Conservation (phyloP, 2,113 vertebrate species). For the Vulpes lagopus region DNA sequence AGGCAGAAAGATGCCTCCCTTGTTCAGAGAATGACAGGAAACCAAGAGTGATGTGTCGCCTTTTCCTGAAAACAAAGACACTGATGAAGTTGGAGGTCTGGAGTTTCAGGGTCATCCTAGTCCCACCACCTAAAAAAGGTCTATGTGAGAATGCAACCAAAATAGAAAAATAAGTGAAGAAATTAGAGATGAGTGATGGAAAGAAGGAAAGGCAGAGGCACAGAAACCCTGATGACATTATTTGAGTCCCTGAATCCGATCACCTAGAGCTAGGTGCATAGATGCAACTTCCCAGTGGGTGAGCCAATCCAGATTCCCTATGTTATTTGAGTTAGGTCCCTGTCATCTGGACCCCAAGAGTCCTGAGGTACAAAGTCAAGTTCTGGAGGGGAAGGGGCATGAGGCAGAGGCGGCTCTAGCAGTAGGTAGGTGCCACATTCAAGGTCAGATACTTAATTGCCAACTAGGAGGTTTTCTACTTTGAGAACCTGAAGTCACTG, state of each 20-base stretch:
- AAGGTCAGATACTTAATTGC: background rate
- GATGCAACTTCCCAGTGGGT: fast-evolving
- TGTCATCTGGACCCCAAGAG: background rate
- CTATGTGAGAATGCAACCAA: background rate
- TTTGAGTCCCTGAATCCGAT: background rate
- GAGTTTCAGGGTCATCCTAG: background rate
- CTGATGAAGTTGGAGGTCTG: background rate
- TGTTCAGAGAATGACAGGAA: fast-evolving
- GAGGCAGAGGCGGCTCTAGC: background rate
- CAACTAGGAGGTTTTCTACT: background rate
- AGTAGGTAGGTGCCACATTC: background rate
- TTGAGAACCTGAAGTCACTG: background rate
- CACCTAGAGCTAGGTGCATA: no score
- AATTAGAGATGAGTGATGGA: background rate
- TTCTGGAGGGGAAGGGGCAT: background rate
- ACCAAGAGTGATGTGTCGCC: background rate
- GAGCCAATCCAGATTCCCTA: background rate
- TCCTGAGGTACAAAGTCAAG: background rate
- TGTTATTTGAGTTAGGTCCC: background rate
- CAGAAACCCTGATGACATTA: background rate
- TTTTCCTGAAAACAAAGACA: background rate
- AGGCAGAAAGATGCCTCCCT: background rate
- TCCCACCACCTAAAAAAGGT: background rate
- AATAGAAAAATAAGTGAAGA: background rate
- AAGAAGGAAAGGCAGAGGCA: background rate